phyloP scores from a whole-genome alignment of 2,113 vertebrate species.

The Phasianus colchicus region DNA sequence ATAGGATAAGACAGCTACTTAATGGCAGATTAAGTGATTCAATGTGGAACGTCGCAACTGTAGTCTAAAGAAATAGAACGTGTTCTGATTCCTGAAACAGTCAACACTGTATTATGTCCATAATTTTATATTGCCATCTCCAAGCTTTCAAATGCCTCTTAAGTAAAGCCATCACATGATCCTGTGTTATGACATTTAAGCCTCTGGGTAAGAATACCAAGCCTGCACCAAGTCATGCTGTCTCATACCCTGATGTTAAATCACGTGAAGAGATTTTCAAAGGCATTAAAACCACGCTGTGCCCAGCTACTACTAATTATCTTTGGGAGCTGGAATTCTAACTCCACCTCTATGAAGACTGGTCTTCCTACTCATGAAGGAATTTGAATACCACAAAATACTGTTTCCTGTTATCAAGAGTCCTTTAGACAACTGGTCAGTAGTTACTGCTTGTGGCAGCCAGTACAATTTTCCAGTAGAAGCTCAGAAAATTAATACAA shows the following conservation, averaged over 20 bases:
- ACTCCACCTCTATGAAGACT: neutral
- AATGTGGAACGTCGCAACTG: neutral
- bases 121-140: neutral
- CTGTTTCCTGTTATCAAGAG: neutral
- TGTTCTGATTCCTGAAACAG: neutral
- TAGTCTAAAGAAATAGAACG: neutral
- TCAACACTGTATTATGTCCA: neutral
- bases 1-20: constrained; percentile 7
- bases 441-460: neutral
- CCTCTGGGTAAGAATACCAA: constrained; percentile 5
- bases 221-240: neutral
- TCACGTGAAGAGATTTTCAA: constrained; percentile 1
- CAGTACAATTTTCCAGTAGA: neutral
- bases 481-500: constrained; percentile 22
- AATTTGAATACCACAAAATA: neutral
- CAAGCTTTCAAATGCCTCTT: neutral
- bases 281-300: neutral
- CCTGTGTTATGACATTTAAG: neutral
- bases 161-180: neutral
- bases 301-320: neutral
- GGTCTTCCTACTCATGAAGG: neutral
- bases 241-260: neutral
- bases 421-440: neutral
- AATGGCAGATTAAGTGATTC: constrained; percentile 20
- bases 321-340: neutral